Percentiles rank a stretch among this genome's conserved stretches.
Conservation (phyloP, 2,797 vertebrate species). For the Natrix natrix region DNA sequence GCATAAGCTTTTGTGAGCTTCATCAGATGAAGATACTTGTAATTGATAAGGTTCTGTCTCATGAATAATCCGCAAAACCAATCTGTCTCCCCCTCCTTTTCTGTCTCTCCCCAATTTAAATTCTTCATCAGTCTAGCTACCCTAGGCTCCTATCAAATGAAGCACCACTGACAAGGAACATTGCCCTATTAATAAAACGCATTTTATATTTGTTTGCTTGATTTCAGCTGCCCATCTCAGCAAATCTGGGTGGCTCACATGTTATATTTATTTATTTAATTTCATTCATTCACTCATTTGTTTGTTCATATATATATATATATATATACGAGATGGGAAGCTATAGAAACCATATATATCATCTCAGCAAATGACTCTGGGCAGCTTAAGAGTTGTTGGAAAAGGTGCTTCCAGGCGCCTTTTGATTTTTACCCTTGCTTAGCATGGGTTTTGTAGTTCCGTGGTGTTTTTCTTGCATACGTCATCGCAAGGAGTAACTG, state of each 20-base stretch:
- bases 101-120: not conserved
- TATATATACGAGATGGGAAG: too few relatives aligned
- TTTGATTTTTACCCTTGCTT: not conserved
- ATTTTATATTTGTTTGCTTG: not conserved
- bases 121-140: not conserved
- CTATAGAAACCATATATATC: not conserved
- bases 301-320: too few relatives aligned
- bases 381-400: not conserved
- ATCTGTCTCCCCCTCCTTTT: not conserved
- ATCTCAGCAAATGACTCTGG: not conserved
- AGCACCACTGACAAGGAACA: not conserved
- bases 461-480: accelerated
- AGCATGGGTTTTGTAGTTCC: not conserved
- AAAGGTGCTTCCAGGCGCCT: not conserved
- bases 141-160: not conserved
- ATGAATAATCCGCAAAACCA: not conserved
- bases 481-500: not conserved
- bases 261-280: too few relatives aligned
- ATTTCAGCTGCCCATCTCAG: not conserved
- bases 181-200: not conserved
- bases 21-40: not conserved
- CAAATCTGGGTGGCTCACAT: not conserved
- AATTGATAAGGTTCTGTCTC: not conserved
- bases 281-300: too few relatives aligned
- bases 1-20: not conserved